These are phyloP conservation scores for Rhinopomastus cyanomelas DNA, from an alignment of 2,113 vertebrate species.

Conservation along the genomic window DNA sequence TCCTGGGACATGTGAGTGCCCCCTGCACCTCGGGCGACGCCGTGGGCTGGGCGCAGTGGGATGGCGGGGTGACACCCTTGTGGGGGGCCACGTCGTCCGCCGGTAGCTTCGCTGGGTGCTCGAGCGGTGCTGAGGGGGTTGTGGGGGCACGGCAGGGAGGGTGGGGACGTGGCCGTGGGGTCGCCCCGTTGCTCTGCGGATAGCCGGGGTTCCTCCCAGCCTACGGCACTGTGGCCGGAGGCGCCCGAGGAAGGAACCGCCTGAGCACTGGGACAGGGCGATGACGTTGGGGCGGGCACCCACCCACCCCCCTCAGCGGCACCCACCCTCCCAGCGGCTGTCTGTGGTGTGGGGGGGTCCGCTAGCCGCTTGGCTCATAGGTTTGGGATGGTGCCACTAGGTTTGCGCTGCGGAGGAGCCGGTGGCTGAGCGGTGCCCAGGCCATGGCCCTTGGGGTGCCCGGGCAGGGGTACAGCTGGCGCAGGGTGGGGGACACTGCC, in stretches of 20 bases:
- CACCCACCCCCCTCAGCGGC: background rate
- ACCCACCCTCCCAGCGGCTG: background rate
- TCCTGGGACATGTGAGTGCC: conserved; percentile 50
- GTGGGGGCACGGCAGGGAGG: background rate
- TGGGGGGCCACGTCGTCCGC: background rate
- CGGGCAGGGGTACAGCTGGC: background rate
- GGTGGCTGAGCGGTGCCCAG: background rate
- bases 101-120: background rate
- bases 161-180: background rate
- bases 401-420: background rate
- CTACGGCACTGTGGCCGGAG: background rate
- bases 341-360: background rate
- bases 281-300: background rate
- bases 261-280: background rate
- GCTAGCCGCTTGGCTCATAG: background rate
- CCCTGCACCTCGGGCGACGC: no score
- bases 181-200: no score
- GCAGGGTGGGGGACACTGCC: background rate
- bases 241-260: background rate
- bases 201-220: background rate
- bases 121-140: no score
- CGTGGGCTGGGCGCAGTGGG: no score
- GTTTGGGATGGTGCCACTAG: background rate
- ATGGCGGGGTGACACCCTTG: background rate
- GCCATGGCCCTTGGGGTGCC: background rate